Conservation (phyloP, 2,888 invertebrate genomes). For the Trichopria drosophilae region DNA sequence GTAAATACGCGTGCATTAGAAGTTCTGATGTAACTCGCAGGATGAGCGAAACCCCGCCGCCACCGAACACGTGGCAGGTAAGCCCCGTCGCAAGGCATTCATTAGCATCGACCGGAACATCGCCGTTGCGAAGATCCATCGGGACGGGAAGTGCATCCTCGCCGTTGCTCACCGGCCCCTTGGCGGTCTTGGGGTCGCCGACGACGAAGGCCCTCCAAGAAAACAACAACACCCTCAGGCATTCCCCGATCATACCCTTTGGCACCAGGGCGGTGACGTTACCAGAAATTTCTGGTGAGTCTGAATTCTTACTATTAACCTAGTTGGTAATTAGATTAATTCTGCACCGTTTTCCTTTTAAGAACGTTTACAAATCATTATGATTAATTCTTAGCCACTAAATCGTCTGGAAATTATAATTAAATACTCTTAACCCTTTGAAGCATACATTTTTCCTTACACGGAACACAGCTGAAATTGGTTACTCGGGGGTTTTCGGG, state of each 20-base stretch:
- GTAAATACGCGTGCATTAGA: constrained; percentile 57
- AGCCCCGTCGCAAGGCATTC: constrained; percentile 68
- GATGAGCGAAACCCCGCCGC: constrained; percentile 71
- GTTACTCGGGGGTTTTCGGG: too few species aligned
- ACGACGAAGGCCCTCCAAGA: constrained; percentile 65
- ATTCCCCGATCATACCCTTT: constrained; percentile 66
- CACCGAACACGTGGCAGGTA: constrained; percentile 82
- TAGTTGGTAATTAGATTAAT: too few species aligned
- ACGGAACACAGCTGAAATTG: too few species aligned
- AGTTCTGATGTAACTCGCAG: too few species aligned
- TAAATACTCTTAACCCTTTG: too few species aligned
- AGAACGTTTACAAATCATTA: too few species aligned
- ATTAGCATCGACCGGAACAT: constrained; percentile 63
- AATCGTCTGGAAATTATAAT: too few species aligned
- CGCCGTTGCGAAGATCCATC: constrained; percentile 69
- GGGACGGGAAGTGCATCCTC: constrained; percentile 58
- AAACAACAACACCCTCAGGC: constrained; percentile 65
- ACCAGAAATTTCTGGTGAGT: constrained; percentile 63
- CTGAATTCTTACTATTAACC: too few species aligned
- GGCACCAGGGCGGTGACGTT: constrained; percentile 71
- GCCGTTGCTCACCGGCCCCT: constrained; percentile 65
- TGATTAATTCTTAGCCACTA: too few species aligned
- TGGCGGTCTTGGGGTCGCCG: constrained; percentile 71
- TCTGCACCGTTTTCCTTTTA: too few species aligned
- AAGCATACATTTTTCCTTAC: too few species aligned